Evolutionary conservation across 1,140 invertebrate species (phyloP).

Genomic region (Antheraea mylitta): DNA sequence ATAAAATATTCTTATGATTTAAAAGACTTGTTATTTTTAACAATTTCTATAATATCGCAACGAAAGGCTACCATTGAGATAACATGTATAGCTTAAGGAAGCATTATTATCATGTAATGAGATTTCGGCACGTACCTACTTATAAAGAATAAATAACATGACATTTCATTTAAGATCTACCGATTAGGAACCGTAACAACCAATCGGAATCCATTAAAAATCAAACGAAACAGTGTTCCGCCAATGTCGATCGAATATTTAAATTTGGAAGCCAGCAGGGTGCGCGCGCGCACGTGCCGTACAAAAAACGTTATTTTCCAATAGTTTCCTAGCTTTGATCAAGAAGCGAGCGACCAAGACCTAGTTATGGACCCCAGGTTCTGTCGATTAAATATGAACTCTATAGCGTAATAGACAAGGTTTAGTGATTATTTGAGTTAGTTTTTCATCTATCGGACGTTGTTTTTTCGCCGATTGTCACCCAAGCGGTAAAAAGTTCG

Average conservation of each 20-base stretch:
- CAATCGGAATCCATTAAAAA: background rate
- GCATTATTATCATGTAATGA: no score
- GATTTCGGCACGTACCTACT: background rate
- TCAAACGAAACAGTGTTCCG: slow-evolving; percentile 3
- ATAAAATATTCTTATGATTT: no score
- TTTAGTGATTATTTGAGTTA: slow-evolving; percentile 7
- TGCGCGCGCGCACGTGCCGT: slow-evolving; percentile 55
- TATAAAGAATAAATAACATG: background rate
- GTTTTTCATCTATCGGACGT: slow-evolving; percentile 33
- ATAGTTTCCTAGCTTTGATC: slow-evolving; percentile 51
- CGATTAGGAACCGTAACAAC: background rate
- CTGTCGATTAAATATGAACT: slow-evolving; percentile 32
- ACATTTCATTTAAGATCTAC: background rate
- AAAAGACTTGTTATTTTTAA: no score
- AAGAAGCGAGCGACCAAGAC: slow-evolving; percentile 62
- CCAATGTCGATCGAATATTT: slow-evolving; percentile 22
- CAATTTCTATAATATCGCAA: no score
- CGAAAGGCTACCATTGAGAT: no score
- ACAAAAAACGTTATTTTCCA: slow-evolving; percentile 33
- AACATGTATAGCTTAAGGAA: no score
- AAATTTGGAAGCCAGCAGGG: slow-evolving; percentile 33
- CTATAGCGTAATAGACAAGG: slow-evolving; percentile 26
- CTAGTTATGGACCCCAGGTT: slow-evolving; percentile 31
- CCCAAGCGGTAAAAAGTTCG: slow-evolving; percentile 64
- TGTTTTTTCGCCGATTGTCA: slow-evolving; percentile 69